Evolutionary conservation across 2,888 invertebrate genomes (phyloP), one percentile per base, ranked within the genome.

Genomic region (Leptopilina syphax): DNA sequence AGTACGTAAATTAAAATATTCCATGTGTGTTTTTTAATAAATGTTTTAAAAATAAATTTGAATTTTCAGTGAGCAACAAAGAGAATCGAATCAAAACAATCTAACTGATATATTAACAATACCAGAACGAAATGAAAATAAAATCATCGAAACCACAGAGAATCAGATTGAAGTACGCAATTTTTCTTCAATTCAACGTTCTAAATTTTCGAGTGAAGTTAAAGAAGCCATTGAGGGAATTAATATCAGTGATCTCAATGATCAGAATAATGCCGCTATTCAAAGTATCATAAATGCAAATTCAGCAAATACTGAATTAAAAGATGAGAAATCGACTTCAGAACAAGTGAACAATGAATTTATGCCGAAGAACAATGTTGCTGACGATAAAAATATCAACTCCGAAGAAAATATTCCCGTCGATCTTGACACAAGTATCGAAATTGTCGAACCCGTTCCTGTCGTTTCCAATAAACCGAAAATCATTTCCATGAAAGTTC

Each of bases 231-330:
- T 57, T 2, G 27, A 73, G n/a, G 70, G 81, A 13, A 83, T 77
- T 79, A 87, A 87, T 10, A 82, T 84, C 7, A 87, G 63, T 67
- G 83, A 84, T 8, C 79, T 92, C 24, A 90, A 91, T 8, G 89
- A 91, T 84, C 89, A 91, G 77, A 92, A 92, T 81, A 90, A 89
- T 5, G 92, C 90, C 10, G 92, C 92, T 24, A 86, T 92, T 47
- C 84, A 89, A 79, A 90, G 89, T 68, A 92, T 92, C 77, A 90
- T 92, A 70, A 91, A 91, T 80, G 90, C 88, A 0, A 92, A 89
- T 68, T 86, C 57, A 47, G 65, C 77, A 77, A 65, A 2, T 10
- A 73, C 8, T 27, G 70, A 27, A 27, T 12, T 50, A 27, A 24
- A 8, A 12, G 10, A 34, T 13, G 27, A 54, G 5, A 77, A 70